Evolutionary conservation across 2,797 vertebrate species (phyloP), one percentile per base, ranked within the genome.

Genomic region (Myotis pilosus): DNA sequence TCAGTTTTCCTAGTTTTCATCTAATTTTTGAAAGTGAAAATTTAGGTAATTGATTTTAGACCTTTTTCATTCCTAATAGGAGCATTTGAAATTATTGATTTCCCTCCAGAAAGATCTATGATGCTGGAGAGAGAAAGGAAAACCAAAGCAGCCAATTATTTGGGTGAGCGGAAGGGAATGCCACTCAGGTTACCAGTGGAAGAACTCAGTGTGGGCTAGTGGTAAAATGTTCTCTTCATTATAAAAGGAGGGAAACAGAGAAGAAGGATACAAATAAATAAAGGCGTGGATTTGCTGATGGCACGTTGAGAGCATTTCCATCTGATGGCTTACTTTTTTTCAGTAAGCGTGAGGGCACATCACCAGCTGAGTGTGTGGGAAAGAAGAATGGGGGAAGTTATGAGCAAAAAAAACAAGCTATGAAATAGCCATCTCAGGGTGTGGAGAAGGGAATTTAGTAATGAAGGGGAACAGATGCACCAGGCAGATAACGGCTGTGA

Each of bases 11-110:
- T 81, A 66, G 33, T 13, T 68, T 83, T 71, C 75, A 71, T 87
- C 51, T 92, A 49, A 55, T 83, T 94, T 94, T 23, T 91, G 38
- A 68, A 84, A 92, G 71, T 72, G 6, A 49, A 49, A 62, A 84
- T 78, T 89, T 80, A 68, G 62, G 44, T 51, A 10, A 87, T 71
- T 79, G 36, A 53, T 55, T 82, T 88, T 51, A 75, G 30, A 36
- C 38, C 25, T 91, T 74, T 28, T 85, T 88, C 8, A 44, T 91
- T 84, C 75, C 53, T 62, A 75, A 75, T n/a, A 22, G 5, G 86
- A 92, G 53, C 47, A 71, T 66, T 74, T 72, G 22, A 79, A 95
- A 25, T 11, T 68, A 53, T 5, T 47, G 11, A 33, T 62, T 79
- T 91, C 44, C 6, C 53, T 71, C 57, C 17, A 80, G 64, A 94